Evolutionary conservation across 1,140 invertebrate genomes (phyloP).

Genomic region (Oryctes rhinoceros): DNA sequence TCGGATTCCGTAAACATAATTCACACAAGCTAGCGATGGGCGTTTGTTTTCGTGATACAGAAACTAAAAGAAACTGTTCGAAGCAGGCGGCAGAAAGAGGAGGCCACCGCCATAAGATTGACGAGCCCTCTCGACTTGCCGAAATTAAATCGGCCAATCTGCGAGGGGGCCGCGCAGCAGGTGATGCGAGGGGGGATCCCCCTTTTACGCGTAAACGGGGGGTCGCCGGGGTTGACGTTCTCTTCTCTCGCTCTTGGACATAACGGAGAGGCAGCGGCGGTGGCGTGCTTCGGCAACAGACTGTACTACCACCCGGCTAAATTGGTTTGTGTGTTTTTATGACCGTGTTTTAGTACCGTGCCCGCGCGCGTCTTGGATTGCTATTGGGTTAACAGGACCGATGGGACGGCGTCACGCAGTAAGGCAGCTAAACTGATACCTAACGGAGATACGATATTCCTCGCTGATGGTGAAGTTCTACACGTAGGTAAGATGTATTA

Average conservation of each 20-base stretch:
- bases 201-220: neutral
- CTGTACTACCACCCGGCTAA: conserved; percentile 55
- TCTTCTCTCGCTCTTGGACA: conserved; percentile 20
- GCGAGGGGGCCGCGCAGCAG: conserved; percentile 41
- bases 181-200: conserved; percentile 39
- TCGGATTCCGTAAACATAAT: no score
- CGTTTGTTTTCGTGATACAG: neutral
- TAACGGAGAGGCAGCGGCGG: conserved; percentile 33
- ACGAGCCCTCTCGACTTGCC: conserved; percentile 50
- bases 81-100: neutral
- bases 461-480: neutral
- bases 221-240: conserved; percentile 32
- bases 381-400: conserved; percentile 59
- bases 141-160: conserved; percentile 58
- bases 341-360: conserved; percentile 60
- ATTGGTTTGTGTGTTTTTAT: conserved; percentile 62
- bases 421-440: conserved; percentile 30
- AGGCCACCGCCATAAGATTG: conserved; percentile 48
- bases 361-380: conserved; percentile 57
- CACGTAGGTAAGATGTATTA: neutral
- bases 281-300: conserved; percentile 49
- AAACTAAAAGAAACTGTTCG: neutral
- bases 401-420: conserved; percentile 50
- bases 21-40: no score
- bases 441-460: neutral